Evolutionary conservation across 2,888 invertebrate genomes (phyloP).

Genomic region (Drosophila neonasuta): DNA sequence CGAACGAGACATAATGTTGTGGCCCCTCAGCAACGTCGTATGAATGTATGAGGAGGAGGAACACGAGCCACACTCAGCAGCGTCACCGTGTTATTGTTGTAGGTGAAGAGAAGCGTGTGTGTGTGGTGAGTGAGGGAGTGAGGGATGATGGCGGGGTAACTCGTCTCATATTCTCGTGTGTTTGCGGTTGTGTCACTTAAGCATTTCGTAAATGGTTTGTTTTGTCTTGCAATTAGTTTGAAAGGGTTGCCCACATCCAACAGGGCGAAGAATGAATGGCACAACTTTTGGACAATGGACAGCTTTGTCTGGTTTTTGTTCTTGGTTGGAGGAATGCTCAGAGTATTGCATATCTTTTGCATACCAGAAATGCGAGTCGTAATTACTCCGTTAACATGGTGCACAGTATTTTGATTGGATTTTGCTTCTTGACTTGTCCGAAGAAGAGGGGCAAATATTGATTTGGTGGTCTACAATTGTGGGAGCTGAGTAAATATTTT

Average conservation of each 20-base stretch:
- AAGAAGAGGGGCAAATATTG: slow-evolving; percentile 1
- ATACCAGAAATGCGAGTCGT: slow-evolving; percentile 35
- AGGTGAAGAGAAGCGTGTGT: background rate
- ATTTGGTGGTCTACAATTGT: background rate
- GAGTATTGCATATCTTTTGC: slow-evolving; percentile 32
- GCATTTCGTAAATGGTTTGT: slow-evolving; percentile 77
- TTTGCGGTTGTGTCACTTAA: slow-evolving; percentile 75
- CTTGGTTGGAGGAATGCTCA: background rate
- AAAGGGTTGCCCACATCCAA: slow-evolving; percentile 61
- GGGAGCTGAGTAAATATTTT: background rate
- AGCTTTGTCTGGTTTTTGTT: slow-evolving; percentile 47
- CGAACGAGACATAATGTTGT: slow-evolving; percentile 56
- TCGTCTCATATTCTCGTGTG: slow-evolving; percentile 70
- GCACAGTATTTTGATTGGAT: slow-evolving; percentile 47
- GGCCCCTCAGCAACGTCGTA: slow-evolving; percentile 27
- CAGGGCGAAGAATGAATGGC: slow-evolving; percentile 1
- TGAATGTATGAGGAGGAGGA: slow-evolving; percentile 24
- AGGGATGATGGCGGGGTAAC: background rate
- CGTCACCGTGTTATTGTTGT: slow-evolving; percentile 4
- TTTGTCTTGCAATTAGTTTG: slow-evolving; percentile 77
- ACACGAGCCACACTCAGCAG: slow-evolving; percentile 11
- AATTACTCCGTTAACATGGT: slow-evolving; percentile 24
- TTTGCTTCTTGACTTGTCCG: background rate
- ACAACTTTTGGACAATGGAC: slow-evolving; percentile 54
- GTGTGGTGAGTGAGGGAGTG: background rate